These are phyloP conservation scores for Oceanodroma leucorhoa DNA, from an alignment of 2,797 vertebrate species.

Conservation along the genomic window DNA sequence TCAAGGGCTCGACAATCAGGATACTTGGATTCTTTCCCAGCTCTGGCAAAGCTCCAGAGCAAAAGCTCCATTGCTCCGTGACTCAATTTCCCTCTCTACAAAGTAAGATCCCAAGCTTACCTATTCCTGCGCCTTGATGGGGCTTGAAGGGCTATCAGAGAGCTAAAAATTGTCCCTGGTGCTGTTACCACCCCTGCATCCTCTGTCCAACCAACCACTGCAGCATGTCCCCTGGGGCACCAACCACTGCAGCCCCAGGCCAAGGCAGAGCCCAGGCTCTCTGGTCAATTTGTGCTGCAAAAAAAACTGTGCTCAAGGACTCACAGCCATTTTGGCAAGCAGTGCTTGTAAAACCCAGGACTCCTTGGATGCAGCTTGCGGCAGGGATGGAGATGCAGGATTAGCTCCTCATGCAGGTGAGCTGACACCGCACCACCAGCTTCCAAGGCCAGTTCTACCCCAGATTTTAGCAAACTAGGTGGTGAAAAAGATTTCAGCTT, in stretches of 20 bases:
- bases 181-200: neutral
- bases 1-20: neutral
- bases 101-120: neutral
- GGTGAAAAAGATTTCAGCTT: neutral
- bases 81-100: constrained; percentile 34
- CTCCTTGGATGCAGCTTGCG: neutral
- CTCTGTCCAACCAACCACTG: neutral
- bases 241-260: neutral
- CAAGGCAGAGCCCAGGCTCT: neutral
- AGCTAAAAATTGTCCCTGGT: neutral
- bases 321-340: fast-evolving
- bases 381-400: neutral
- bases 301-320: neutral
- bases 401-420: neutral
- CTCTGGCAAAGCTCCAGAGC: neutral
- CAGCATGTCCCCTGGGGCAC: fast-evolving
- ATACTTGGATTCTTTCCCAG: constrained; percentile 3
- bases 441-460: neutral
- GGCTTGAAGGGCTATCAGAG: neutral
- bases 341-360: neutral
- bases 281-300: neutral
- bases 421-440: neutral
- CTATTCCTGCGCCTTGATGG: neutral
- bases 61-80: neutral
- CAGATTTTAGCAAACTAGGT: neutral